Base-by-base conservation (phyloP, 2,797 vertebrate genomes). In the Etheostoma perlongum region DNA sequence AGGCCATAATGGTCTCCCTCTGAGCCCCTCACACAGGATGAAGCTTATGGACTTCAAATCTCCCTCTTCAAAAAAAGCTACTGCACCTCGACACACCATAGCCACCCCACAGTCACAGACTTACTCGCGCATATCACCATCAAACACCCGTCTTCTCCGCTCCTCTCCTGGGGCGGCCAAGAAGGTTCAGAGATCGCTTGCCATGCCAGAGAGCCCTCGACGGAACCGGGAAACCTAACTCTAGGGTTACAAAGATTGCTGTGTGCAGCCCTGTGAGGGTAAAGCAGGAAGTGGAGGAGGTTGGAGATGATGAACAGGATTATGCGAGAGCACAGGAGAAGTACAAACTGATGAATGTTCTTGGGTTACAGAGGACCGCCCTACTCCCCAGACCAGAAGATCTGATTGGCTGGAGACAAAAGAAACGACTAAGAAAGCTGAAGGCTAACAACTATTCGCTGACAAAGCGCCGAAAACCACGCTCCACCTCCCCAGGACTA, bases 11-110 rank as follows among this genome's bases (percentile, higher is more conserved):
- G 81, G 93, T 51, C 91, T 94, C 71, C 88, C 93, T 13, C 76
- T 91, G 82, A 95, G 94, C 70, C 93, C 95, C 53, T 91, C 89
- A 5, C 93, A 94, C 63, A 91, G 95, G 74, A 95, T 96, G 93
- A 96, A 96, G 85, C 94, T 96, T 65, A 94, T 96, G 94, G 95
- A 96, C 89, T 96, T 96, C 58, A 96, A 95, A 87, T 96, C 95
- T 55, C 95, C 95, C 33, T 96, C 95, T 25, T 93, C 82, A 15
- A 96, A 96, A 81, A 94, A 90, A 66, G 62, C 67, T 9, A 15
- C 61, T 8, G 72, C 90, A 21, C 78, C 89, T 55, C 81, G 81
- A 46, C 86, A 86, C n/a, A 5, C 78, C 46, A 40, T 76, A 23
- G 36, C 83, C 58, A 58, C 75, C 33, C 67, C 80, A 23, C 88